Evolutionary conservation across 2,113 vertebrate species (phyloP).

Genomic region (Dicentrarchus labrax): DNA sequence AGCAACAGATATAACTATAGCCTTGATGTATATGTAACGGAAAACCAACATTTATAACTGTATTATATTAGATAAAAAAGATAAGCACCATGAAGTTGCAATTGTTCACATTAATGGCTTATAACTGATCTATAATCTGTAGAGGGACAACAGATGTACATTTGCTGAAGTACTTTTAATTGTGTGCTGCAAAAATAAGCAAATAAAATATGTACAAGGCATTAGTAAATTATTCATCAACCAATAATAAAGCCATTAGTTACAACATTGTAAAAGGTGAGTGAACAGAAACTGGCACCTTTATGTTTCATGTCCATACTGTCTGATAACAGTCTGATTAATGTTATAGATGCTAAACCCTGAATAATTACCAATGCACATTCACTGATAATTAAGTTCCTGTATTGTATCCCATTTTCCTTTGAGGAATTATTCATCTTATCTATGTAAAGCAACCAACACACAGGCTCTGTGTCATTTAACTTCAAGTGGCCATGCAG

Average conservation of each 20-base stretch:
- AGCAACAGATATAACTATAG: not conserved
- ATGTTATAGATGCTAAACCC: not conserved
- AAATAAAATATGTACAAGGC: too few relatives aligned
- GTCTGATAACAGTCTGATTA: not conserved
- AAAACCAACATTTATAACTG: not conserved
- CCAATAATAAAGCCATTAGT: not conserved
- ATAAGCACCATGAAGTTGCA: not conserved
- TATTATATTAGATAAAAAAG: not conserved
- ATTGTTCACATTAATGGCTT: not conserved
- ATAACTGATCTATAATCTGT: too few relatives aligned
- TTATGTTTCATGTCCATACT: not conserved
- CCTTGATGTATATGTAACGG: not conserved
- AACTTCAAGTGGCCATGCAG: constrained; percentile 50
- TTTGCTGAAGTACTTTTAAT: too few relatives aligned
- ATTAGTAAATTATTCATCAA: not conserved
- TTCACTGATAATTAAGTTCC: not conserved
- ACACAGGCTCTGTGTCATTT: constrained; percentile 19
- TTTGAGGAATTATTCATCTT: not conserved
- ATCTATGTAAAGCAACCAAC: constrained; percentile 19
- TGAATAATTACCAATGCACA: not conserved
- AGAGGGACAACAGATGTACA: too few relatives aligned
- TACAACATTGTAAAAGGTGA: not conserved
- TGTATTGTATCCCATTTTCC: not conserved
- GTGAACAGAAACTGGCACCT: not conserved
- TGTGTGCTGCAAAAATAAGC: too few relatives aligned